phyloP scores from a whole-genome alignment of 1,140 invertebrate species.

The Pachyrhynchus sulphureomaculatus region DNA sequence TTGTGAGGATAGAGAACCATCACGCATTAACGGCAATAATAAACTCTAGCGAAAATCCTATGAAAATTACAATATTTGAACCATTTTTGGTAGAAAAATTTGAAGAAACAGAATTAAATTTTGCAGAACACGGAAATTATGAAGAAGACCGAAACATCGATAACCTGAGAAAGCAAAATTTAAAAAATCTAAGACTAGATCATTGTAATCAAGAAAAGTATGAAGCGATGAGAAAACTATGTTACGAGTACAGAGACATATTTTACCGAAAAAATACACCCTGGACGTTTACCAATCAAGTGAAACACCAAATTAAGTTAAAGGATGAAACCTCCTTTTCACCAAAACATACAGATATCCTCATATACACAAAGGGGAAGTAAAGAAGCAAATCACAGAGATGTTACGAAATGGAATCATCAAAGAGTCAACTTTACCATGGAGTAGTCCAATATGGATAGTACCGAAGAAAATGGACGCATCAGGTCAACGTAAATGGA shows the following conservation, averaged over 20 bases:
- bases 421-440: no score
- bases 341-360: conserved; percentile 29
- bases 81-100: conserved; percentile 16
- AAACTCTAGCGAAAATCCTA: conserved; percentile 17
- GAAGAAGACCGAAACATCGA: neutral
- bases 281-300: conserved; percentile 26
- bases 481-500: no score
- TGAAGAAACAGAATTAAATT: conserved; percentile 11
- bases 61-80: conserved; percentile 19
- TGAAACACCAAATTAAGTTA: conserved; percentile 28
- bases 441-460: no score
- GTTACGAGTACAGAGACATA: conserved; percentile 24
- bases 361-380: conserved; percentile 22
- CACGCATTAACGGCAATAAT: conserved; percentile 3
- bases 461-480: no score
- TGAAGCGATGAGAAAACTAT: conserved; percentile 17
- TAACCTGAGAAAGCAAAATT: conserved; percentile 13
- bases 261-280: conserved; percentile 23
- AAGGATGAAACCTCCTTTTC: conserved; percentile 19
- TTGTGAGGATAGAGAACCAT: conserved; percentile 24
- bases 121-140: conserved; percentile 7
- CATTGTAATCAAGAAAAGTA: conserved; percentile 31
- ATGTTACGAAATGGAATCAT: no score
- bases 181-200: conserved; percentile 19
- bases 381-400: conserved; percentile 26